Evolutionary conservation across 2,888 invertebrate genomes (phyloP), one percentile per base, ranked within the genome.

Genomic region (Holacanthella duospinosa): DNA sequence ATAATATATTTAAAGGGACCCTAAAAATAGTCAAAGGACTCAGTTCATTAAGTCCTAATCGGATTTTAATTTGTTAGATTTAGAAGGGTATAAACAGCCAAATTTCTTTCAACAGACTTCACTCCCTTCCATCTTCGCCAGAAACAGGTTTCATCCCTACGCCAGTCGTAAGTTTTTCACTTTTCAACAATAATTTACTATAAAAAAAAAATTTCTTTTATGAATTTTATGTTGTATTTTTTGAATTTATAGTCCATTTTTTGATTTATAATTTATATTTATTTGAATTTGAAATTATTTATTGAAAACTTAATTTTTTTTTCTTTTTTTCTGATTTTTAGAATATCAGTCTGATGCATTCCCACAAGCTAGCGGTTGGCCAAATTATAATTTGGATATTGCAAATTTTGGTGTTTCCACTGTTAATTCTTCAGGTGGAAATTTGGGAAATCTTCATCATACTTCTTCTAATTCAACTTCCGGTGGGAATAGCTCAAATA

Each of bases 381-480:
- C 55, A 27, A 21, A 21, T 26, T 55, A 55, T 26, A 55, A 55
- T 26, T 55, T 55, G 55, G 55, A 55, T 27, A 26, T 55, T 26
- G 55, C 55, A 24, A 55, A 55, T 55, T 26, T 55, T 19, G 27
- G 27, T 26, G 55, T 24, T 25, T 25, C 21, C 12, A 24, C 21
- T 6, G 21, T 4, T 9, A 27, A 27, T 12, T 12, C 9, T 55
- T 25, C 24, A 6, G 55, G 55, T 25, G 55, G 55, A 26, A 26
- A 9, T 19, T 12, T 21, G 26, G 26, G 26, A 12, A 25, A 25
- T 12, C 6, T 9, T 36, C 36, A 36, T 36, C 36, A 36, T 16
- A 36, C 9, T 36, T 9, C 9, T 16, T 36, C 36, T 16, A 36
- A 36, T 16, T 55, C 55, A 6, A 24, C 53, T 16, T 55, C 55